Evolutionary conservation across 2,113 vertebrate species (phyloP), one percentile per base, ranked within the genome.

Genomic region (Barbus barbus): DNA sequence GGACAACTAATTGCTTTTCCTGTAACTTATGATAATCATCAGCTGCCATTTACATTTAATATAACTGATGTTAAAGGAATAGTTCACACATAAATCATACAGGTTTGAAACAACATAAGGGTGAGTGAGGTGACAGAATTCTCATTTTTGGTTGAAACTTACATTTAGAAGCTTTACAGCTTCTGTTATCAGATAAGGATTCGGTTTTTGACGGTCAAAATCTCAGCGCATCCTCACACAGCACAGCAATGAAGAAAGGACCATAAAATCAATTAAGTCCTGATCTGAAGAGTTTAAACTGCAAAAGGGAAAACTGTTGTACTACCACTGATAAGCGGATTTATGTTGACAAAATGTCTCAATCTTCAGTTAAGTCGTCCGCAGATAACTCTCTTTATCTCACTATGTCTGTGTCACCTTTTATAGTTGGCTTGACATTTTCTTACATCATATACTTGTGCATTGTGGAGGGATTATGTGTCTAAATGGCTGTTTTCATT

Each of bases 401-500:
- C 56, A 13, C 9, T 82, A 26, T 38, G 61, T 56, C 51, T 12
- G 16, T 65, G 9, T 33, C 26, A 24, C 44, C 9, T 60, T 86
- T 83, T 28, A 13, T 61, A 20, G 24, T 20, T 1, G 3, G 5
- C 18, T 72, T 73, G 77, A 72, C 77, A 85, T 81, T 85, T 81
- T 74, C 65, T 65, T 8, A 44, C 33, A 53, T 38, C 75, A 78
- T 65, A 74, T 12, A 26, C 28, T 76, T 53, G 22, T n/a, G 9
- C 38, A 80, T 84, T 86, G 8, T 44, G 76, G 33, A 41, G 71
- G 36, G 46, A 89, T 84, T 76, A 83, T 6, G 56, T n/a, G 31
- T 74, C 71, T 69, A 58, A 71, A 22, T 67, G 31, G 82, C 26
- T 61, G 14, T 33, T 33, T 88, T 58, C 65, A 33, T 72, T 84